Percentiles rank a stretch among this genome's conserved stretches.
Conservation (phyloP, 2,113 vertebrate species). For the Montifringilla adamsi region DNA sequence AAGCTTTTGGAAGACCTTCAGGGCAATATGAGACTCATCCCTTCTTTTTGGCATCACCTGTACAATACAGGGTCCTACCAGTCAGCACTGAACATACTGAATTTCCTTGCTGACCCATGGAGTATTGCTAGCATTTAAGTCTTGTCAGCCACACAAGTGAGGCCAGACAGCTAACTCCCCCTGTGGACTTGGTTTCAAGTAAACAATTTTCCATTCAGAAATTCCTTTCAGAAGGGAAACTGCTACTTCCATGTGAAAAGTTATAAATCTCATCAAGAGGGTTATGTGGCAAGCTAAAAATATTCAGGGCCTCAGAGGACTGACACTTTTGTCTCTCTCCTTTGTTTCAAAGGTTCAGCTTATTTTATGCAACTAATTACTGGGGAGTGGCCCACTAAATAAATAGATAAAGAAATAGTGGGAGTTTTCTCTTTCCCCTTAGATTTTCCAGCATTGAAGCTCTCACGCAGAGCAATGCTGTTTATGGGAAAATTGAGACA, state of each 20-base stretch:
- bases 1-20: background rate
- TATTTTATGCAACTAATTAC: background rate
- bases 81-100: background rate
- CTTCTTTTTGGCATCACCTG: background rate
- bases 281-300: background rate
- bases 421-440: background rate
- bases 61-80: background rate
- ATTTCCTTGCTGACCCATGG: background rate
- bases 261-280: background rate
- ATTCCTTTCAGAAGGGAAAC: background rate
- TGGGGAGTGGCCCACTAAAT: background rate
- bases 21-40: background rate
- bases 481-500: background rate
- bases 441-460: background rate
- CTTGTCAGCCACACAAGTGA: background rate
- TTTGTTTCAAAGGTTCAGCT: background rate
- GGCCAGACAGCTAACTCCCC: background rate
- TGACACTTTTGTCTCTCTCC: background rate
- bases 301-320: background rate
- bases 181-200: background rate
- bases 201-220: background rate
- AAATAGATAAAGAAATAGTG: background rate
- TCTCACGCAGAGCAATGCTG: accelerated
- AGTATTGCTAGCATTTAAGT: background rate
- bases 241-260: background rate